Base-by-base conservation (phyloP, 2,797 vertebrate genomes). In the Salmo trutta region DNA sequence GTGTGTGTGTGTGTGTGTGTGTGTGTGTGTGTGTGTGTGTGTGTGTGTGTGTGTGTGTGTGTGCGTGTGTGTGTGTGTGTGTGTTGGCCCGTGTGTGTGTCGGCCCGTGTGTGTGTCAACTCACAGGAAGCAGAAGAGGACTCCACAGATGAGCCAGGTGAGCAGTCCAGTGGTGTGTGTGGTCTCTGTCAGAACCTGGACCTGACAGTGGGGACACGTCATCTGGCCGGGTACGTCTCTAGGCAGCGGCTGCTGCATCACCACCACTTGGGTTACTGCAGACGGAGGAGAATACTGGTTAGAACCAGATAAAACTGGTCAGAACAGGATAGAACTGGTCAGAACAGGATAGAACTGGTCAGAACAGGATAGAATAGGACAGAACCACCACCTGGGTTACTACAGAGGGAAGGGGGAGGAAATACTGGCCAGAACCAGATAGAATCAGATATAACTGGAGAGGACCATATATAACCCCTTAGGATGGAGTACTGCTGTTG, bases 151-250 rank as follows among this genome's bases (percentile, higher is more conserved):
- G 5, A 90, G 0, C 91, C 93, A 96, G 10, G 90, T 85, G 51
- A 93, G 77, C 7, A 73, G 0, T 0, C 96, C 95, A 2, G 41
- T 79, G 1, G 72, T 90, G 80, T 92, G 68, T 27, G 71, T 62
- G 0, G 76, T 76, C 27, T 19, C 67, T 0, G 94, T 96, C 64
- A 95, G 71, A 5, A 95, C 87, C 19, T 41, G 85, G 79, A 79
- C 89, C 36, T 89, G 89, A 68, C 96, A 96, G 64, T 82, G 75
- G 16, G 92, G 92, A 74, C 96, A 96, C 29, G 31, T 70, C 74
- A 92, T 94, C 71, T 87, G 87, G 19, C 88, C 91, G 0, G 95
- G 86, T 52, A 7, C 0, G 0, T 91, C 85, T 0, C 3, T 36
- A 0, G 86, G 85, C 2, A 0, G 0, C 16, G 73, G 27, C 0